Percentiles rank a stretch among this genome's conserved stretches.
Evolutionary conservation across 2,113 vertebrate genomes (phyloP).

Genomic region (Sarotherodon lohbergeri): DNA sequence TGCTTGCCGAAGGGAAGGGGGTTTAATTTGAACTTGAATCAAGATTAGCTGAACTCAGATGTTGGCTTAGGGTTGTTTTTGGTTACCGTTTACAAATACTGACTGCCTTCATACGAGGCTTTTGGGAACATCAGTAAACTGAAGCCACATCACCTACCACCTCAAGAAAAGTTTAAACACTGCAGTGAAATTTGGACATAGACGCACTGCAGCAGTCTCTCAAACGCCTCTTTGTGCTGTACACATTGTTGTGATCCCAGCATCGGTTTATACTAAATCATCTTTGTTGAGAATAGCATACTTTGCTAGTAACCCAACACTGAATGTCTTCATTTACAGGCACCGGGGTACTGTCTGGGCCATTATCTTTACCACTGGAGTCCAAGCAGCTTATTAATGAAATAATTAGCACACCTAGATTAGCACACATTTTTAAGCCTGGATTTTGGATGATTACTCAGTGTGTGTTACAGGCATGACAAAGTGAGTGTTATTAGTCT

Average conservation of each 20-base stretch:
- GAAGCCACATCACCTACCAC: neutral
- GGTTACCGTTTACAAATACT: neutral
- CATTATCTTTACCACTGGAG: neutral
- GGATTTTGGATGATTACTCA: neutral
- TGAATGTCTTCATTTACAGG: neutral
- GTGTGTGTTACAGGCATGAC: neutral
- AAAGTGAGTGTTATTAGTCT: neutral
- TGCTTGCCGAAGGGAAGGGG: neutral
- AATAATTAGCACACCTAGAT: neutral
- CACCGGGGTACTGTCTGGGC: neutral
- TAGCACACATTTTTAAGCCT: neutral
- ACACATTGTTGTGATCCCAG: neutral
- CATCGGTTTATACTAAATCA: neutral
- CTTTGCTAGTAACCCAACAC: neutral
- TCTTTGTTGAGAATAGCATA: neutral
- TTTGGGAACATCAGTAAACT: neutral
- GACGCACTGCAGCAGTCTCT: neutral
- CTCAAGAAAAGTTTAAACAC: neutral
- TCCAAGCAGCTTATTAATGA: neutral
- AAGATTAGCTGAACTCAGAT: neutral
- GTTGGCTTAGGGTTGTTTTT: neutral
- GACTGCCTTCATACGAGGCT: neutral
- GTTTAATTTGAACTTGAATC: neutral
- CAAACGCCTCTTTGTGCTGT: neutral
- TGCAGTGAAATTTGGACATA: neutral